Evolutionary conservation across 2,113 vertebrate species (phyloP), one percentile per base, ranked within the genome.

Genomic region (Alligator sinensis): DNA sequence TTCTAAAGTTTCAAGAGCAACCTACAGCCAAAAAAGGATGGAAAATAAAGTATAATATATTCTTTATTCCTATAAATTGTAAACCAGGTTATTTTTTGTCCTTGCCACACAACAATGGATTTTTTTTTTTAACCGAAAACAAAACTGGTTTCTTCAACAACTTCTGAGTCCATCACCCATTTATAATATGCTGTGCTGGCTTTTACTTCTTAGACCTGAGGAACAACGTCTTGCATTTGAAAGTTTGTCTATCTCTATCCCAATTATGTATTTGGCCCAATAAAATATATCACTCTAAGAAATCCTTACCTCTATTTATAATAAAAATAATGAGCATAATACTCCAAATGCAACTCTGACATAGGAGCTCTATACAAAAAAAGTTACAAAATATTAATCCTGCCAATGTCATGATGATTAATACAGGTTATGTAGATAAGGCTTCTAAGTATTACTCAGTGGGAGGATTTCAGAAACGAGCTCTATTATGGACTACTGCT

Each of bases 401-500:
- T 83, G 22, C 25, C 57, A 78, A 27, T 86, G 93, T 92, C 68
- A 64, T 63, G 87, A 34, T 0, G 66, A 34, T 24, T 77, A 38
- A 59, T 28, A 87, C 16, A 18, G 17, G 77, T 55, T 94, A 94
- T 30, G 58, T 58, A 93, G 90, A 94, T 90, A 92, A 24, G 27
- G 28, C 19, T 93, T 89, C 58, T 75, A 77, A 95, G 66, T 90
- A 13, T 77, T 95, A 86, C 87, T 96, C 77, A 84, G 68, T 19
- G 27, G 68, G 64, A 91, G 30, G 18, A 92, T 64, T 94, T 87
- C 77, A 90, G 63, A 64, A 21, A 59, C 60, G 24, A 88, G 61
- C 6, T 95, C 54, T 75, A 90, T 95, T 74, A 94, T 86, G 66
- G 88, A 93, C 84, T 89, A 68, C 60, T 93, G 18, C 10, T 93